Evolutionary conservation across 2,888 invertebrate genomes (phyloP), one percentile per base, ranked within the genome.

Genomic region (Parnassius glacialis): DNA sequence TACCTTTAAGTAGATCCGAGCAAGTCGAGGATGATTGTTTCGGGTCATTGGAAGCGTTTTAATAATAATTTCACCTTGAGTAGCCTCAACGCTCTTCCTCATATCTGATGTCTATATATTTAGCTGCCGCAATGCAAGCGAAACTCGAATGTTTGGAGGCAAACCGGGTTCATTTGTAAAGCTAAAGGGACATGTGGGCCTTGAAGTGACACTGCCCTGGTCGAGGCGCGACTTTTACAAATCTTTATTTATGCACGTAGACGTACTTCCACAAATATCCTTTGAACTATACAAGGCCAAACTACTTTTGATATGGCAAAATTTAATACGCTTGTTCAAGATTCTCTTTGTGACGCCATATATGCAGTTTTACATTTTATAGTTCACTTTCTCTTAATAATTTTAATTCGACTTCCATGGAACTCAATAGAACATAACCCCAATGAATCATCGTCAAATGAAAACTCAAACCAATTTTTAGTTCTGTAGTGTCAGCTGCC

Each of bases 151-250:
- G 69, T 81, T 80, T 84, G 74, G 80, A 87, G 86, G 85, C 74
- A 71, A 88, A 85, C 87, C 68, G 78, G 85, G 80, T 80, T 71
- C 71, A 69, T 80, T 76, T 79, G 76, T 74, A 75, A 75, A 81
- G 75, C 75, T 76, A 79, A 84, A 86, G 83, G 84, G 80, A 81
- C 85, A 80, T 75, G 79, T 76, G 78, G 79, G 70, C 83, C 87
- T 86, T 87, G 86, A 83, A 75, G 73, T 68, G 71, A 78, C 69
- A 70, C 66, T 62, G 71, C 73, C 59, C 68, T 66, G 72, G 64
- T 65, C 75, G 74, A 79, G 71, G 70, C 74, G 70, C 74, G 74
- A 75, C 78, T 78, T 76, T 72, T 75, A 79, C 75, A 76, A 78
- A 80, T 77, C 16, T 16, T 16, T 16, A 16, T 16, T 76, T 77